A percentile compares a stretch with the other conserved stretches of the same genome.
phyloP scores from a whole-genome alignment of 2,888 invertebrate species.

The Synergus japonicus region DNA sequence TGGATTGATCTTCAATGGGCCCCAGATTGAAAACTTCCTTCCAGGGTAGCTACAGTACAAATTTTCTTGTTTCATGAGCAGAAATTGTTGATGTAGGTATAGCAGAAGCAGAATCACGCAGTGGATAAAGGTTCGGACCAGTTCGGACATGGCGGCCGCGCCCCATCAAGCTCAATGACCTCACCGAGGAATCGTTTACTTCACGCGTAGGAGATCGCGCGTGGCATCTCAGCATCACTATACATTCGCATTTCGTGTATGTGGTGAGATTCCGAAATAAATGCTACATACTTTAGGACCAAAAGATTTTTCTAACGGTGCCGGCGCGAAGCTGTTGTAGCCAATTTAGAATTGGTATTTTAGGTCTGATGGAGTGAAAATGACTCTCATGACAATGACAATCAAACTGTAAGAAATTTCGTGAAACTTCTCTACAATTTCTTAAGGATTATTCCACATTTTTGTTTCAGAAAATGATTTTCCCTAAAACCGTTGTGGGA shows the following conservation, averaged over 20 bases:
- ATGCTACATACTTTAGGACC: conserved; percentile 5
- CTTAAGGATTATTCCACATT: no score
- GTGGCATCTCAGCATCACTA: conserved; percentile 20
- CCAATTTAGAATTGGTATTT: background rate
- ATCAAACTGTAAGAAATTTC: no score
- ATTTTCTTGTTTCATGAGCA: conserved; percentile 6
- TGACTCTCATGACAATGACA: no score
- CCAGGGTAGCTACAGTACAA: no score
- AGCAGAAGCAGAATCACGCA: conserved; percentile 19
- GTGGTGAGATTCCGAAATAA: background rate
- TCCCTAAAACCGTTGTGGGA: no score
- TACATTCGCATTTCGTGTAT: background rate
- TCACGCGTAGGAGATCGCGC: conserved; percentile 41
- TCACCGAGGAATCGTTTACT: conserved; percentile 68
- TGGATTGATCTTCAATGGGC: no score
- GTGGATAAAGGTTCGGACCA: conserved; percentile 37
- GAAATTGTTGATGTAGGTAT: conserved; percentile 14
- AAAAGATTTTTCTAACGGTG: background rate
- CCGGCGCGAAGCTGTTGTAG: background rate
- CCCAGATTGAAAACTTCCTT: no score
- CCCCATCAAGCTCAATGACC: conserved; percentile 75
- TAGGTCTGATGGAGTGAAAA: background rate
- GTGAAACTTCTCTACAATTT: no score
- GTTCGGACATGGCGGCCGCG: conserved; percentile 59
- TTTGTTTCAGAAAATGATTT: no score